Base-by-base conservation (phyloP, 2,113 vertebrate species). In the Campylorhamphus procurvoides region DNA sequence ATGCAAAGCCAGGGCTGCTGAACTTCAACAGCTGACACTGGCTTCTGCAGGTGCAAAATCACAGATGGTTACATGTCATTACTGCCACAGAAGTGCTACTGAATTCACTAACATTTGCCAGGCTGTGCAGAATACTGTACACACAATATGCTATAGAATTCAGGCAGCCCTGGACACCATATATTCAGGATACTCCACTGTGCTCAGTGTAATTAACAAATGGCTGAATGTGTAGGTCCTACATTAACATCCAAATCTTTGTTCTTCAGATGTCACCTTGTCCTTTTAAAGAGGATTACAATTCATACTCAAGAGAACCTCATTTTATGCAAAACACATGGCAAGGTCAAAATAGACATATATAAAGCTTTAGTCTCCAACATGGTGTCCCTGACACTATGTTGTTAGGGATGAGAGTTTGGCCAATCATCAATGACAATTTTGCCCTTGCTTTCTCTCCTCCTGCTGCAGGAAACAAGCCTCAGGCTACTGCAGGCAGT, bases 1-100 rank as follows among this genome's bases (percentile, higher is more conserved):
- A 88, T 37, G 78, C 83, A 96, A 95, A 97, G 90, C 90, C 93
- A 95, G 68, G 91, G 88, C 93, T 97, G 94, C 86, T 96, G 94
- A 97, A 93, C 95, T 93, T 91, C 95, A 97, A 64, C 97, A 97
- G 96, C 96, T 97, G 96, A 97, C 94, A 96, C 68, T 66, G 93
- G 94, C 91, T 96, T 88, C 94, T 93, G 96, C 96, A 97, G 96
- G 95, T 97, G 95, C 18, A 23, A 96, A 97, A 96, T 76, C 96
- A 97, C 97, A 97, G 97, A 96, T 97, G 97, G 96, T 69, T 96
- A 95, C 94, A 96, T 97, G 96, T 97, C 96, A 96, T 96, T 97
- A 97, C 90, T 95, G 94, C 94, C 96, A 95, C 90, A 94, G 94
- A 97, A 94, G 94, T 95, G 96, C 96, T 94, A 95, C 96, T 97